Evolutionary conservation across 2,113 vertebrate genomes (phyloP).

Genomic region (Hoplias malabaricus): DNA sequence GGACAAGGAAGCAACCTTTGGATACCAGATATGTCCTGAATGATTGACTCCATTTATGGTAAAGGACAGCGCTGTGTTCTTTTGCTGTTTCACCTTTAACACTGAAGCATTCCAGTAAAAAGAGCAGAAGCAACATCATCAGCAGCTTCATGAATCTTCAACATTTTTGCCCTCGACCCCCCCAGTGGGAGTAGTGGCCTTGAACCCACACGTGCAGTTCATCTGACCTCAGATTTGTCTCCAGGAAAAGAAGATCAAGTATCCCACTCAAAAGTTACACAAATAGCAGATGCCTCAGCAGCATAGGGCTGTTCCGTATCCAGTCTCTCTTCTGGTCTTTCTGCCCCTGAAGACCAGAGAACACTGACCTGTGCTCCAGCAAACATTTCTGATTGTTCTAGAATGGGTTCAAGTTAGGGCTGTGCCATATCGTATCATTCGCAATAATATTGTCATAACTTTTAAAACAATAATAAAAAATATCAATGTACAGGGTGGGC

Average conservation of each 20-base stretch:
- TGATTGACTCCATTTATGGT: no score
- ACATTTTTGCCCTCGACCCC: conserved; percentile 18
- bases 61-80: no score
- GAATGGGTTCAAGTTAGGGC: no score
- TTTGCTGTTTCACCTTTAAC: not conserved
- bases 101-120: conserved; percentile 50
- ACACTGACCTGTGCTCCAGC: not conserved
- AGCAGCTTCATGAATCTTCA: conserved; percentile 28
- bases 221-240: conserved; percentile 48
- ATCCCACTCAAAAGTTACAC: conserved; percentile 26
- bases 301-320: not conserved
- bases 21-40: no score
- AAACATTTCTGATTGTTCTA: no score
- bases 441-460: no score
- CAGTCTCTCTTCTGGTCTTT: not conserved
- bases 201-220: conserved; percentile 42
- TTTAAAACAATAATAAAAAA: no score
- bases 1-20: no score
- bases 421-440: no score
- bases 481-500: no score
- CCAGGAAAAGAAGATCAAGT: conserved; percentile 25
- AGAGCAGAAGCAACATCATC: conserved; percentile 22
- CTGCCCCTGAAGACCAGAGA: not conserved
- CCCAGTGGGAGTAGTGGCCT: conserved; percentile 27
- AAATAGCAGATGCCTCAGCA: conserved; percentile 12